Evolutionary conservation across 2,888 invertebrate species (phyloP).

Genomic region (Byasa hedistus): DNA sequence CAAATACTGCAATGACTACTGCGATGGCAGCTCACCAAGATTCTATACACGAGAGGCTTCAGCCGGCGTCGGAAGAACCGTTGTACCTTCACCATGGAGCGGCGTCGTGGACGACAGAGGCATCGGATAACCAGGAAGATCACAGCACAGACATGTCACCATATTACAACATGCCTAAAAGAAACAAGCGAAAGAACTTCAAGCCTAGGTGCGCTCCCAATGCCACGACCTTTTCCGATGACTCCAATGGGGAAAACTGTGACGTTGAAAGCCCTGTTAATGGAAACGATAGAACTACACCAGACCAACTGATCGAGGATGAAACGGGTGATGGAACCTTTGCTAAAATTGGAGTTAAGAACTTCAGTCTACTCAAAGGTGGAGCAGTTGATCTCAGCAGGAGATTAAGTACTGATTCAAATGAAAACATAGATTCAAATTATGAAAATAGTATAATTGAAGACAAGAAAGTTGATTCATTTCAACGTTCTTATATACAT

Average conservation of each 20-base stretch:
- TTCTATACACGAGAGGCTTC: conserved; percentile 76
- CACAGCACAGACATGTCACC: conserved; percentile 66
- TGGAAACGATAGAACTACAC: conserved; percentile 65
- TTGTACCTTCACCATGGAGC: conserved; percentile 75
- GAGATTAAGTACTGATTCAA: conserved; percentile 75
- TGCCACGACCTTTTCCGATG: conserved; percentile 72
- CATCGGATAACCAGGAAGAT: conserved; percentile 64
- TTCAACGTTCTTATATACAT: conserved; percentile 75
- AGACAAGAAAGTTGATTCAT: conserved; percentile 69
- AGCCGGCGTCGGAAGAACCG: conserved; percentile 68
- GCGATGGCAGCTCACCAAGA: conserved; percentile 80
- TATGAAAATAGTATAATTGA: conserved; percentile 71
- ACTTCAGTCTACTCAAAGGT: conserved; percentile 72
- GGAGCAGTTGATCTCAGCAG: conserved; percentile 75
- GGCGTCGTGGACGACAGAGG: conserved; percentile 75
- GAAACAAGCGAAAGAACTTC: conserved; percentile 89
- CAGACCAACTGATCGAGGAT: conserved; percentile 53
- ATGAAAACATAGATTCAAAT: conserved; percentile 75
- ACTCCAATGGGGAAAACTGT: conserved; percentile 66
- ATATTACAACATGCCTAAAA: conserved; percentile 80
- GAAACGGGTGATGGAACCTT: conserved; percentile 55
- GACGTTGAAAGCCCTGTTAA: conserved; percentile 61
- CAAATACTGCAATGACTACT: conserved; percentile 78
- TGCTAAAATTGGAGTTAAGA: conserved; percentile 74
- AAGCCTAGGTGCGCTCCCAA: conserved; percentile 86